Base-by-base conservation (phyloP, 1,140 invertebrate genomes). In the Maconellicoccus hirsutus region DNA sequence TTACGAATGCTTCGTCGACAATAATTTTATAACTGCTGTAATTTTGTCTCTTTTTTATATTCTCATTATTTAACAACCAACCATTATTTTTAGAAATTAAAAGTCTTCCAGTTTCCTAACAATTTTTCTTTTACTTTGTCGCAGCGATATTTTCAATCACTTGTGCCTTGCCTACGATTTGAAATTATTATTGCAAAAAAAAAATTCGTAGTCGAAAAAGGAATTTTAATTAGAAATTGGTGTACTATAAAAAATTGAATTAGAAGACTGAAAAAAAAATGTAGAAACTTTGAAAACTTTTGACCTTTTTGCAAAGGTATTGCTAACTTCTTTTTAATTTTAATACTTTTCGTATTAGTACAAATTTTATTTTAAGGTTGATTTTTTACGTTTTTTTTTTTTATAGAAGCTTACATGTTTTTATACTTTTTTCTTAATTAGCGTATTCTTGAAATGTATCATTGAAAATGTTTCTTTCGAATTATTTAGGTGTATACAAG, bases 351-450 rank as follows among this genome's bases (percentile, higher is more conserved):
- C 42, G n/a, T 52, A 52, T 52, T 52, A 52, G 42, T 52, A 52
- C 42, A 52, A 52, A 52, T 52, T 52, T 52, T 52, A 52, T 52
- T 52, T 52, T 52, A 52, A 52, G 42, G n/a, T 52, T 52, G 42
- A 19, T 52, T 52, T 52, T 52, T 52, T 52, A n/a, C n/a, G n/a
- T 33, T 52, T 8, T 16, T 52, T 6, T 8, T 52, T 52, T 52
- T 52, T 52, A 52, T 52, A 52, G 42, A 52, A 52, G 42, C 42
- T 52, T 52, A 52, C 16, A 52, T 52, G 6, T 52, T 52, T 52
- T 52, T 52, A 52, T 52, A 52, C 42, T 52, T 52, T 52, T 52
- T 52, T 52, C 42, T 52, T 52, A 52, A 52, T 52, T 52, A 52
- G 42, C 16, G 12, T 16, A 52, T 52, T 52, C 42, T 52, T 14